These are phyloP conservation scores for Leucophora obtusa DNA, from an alignment of 2,888 invertebrate species.

Conservation along the genomic window DNA sequence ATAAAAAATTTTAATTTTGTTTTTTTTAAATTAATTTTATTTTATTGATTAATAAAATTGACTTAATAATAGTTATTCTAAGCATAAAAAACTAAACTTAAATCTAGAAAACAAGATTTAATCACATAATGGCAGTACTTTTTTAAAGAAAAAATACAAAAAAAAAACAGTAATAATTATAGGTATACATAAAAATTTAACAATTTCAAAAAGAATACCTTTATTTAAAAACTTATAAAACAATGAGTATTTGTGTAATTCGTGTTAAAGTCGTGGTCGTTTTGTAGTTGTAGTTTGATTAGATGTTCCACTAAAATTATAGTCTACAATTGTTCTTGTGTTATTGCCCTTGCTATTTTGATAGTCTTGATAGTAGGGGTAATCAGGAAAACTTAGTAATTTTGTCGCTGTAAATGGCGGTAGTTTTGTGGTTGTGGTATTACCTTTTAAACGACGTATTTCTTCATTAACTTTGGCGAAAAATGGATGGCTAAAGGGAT, in stretches of 20 bases:
- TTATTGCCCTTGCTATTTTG: constrained; percentile 19
- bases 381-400: constrained; percentile 9
- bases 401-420: background rate
- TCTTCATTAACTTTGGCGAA: constrained; percentile 60
- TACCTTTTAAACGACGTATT: constrained; percentile 24
- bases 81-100: constrained; percentile 43
- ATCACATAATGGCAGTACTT: constrained; percentile 51
- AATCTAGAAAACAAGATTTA: constrained; percentile 27
- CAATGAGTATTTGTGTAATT: background rate
- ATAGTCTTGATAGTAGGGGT: constrained; percentile 10
- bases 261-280: background rate
- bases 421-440: constrained; percentile 12
- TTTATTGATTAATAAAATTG: constrained; percentile 11
- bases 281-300: constrained; percentile 32
- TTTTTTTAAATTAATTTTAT: constrained; percentile 17
- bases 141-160: constrained; percentile 7
- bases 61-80: constrained; percentile 34
- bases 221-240: background rate
- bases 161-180: background rate
- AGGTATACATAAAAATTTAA: constrained; percentile 16
- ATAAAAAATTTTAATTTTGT: background rate
- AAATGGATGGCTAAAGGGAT: constrained; percentile 64
- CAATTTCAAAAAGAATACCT: constrained; percentile 4
- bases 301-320: constrained; percentile 15
- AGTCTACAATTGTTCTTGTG: constrained; percentile 14